phyloP scores from a whole-genome alignment of 2,113 vertebrate species.

The Coptodon bakossiorum region DNA sequence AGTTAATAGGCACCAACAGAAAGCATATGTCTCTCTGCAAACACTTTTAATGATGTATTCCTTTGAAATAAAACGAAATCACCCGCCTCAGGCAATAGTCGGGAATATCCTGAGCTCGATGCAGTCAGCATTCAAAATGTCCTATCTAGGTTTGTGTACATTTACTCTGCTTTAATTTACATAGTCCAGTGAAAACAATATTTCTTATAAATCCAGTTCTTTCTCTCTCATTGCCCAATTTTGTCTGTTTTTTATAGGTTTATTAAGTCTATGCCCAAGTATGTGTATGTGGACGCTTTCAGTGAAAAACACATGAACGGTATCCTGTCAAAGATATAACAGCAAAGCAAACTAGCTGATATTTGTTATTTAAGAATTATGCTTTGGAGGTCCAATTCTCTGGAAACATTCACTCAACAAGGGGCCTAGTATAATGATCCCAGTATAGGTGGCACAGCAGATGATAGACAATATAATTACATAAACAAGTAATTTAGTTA shows the following conservation, averaged over 20 bases:
- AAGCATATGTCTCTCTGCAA: conserved; percentile 43
- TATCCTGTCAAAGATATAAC: neutral
- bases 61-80: conserved; percentile 59
- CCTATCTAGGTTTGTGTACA: conserved; percentile 14
- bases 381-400: neutral
- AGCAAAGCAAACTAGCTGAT: neutral
- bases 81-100: conserved; percentile 25
- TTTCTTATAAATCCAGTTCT: conserved; percentile 1
- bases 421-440: neutral
- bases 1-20: conserved; percentile 44
- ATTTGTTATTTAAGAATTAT: neutral
- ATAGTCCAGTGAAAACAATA: conserved; percentile 3
- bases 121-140: conserved; percentile 47
- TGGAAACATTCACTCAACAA: neutral
- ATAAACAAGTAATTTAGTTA: conserved; percentile 17
- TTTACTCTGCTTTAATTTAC: conserved; percentile 36
- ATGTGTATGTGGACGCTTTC: neutral
- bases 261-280: neutral
- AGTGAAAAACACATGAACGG: neutral
- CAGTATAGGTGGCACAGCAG: neutral
- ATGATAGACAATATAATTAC: conserved; percentile 26
- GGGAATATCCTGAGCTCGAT: conserved; percentile 4
- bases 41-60: conserved; percentile 54
- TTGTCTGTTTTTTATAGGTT: neutral
- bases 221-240: neutral